phyloP scores from a whole-genome alignment of 2,888 invertebrate species.

The Conus canariensis region DNA sequence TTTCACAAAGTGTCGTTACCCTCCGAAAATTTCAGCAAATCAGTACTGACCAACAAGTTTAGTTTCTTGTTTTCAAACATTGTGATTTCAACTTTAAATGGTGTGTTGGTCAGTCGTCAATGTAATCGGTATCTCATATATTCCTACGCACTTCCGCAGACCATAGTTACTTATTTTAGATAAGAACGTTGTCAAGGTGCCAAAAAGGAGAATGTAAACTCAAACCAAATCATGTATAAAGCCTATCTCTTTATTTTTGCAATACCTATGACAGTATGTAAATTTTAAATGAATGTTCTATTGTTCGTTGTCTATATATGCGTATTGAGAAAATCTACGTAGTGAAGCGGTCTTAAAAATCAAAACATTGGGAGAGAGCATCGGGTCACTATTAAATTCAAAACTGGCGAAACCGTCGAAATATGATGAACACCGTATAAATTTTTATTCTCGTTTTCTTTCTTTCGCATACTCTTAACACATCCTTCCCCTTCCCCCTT shows the following conservation, averaged over 20 bases:
- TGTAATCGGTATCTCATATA: conserved; percentile 48
- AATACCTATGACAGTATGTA: not conserved
- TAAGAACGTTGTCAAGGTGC: not conserved
- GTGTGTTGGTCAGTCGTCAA: conserved; percentile 50
- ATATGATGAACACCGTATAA: no score
- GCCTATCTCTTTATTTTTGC: not conserved
- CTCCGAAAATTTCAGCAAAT: not conserved
- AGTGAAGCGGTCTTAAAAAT: conserved; percentile 27
- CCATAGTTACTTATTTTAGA: conserved; percentile 46
- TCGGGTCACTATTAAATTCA: not conserved
- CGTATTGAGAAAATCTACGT: conserved; percentile 9
- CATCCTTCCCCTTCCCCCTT: no score
- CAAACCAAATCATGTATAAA: not conserved
- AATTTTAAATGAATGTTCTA: not conserved
- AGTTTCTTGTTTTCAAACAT: conserved; percentile 20
- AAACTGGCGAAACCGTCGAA: not conserved
- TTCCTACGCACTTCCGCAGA: conserved; percentile 51
- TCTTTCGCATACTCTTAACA: no score
- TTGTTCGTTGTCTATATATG: not conserved
- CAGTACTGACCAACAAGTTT: not conserved
- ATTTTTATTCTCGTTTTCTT: no score
- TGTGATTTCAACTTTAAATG: conserved; percentile 9
- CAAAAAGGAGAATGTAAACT: not conserved
- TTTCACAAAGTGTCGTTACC: not conserved
- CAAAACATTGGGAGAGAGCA: not conserved